phyloP scores from a whole-genome alignment of 2,888 invertebrate genomes.

The Odontocerum albicorne region DNA sequence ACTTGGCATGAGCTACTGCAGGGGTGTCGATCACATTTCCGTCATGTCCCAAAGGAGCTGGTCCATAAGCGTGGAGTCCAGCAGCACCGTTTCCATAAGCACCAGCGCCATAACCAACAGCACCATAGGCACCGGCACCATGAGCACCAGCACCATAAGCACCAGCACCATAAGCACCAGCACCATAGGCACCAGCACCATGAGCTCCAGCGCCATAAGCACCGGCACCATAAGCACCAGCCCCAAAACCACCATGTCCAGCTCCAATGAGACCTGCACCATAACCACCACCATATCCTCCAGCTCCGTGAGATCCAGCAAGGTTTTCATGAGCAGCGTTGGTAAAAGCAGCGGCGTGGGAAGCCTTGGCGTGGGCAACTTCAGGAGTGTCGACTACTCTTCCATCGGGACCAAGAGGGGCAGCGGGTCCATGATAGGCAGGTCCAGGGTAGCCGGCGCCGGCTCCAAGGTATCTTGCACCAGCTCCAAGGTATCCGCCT shows the following conservation, averaged over 20 bases:
- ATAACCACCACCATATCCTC: constrained; percentile 63
- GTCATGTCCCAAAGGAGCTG: constrained; percentile 21
- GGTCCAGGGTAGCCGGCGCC: constrained; percentile 9
- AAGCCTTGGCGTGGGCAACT: constrained; percentile 62
- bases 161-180: too few species aligned
- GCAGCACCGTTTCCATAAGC: constrained; percentile 4
- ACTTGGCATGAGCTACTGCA: constrained; percentile 63
- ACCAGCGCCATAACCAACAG: not conserved
- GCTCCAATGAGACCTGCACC: constrained; percentile 61
- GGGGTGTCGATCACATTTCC: constrained; percentile 45
- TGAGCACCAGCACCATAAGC: constrained; percentile 2
- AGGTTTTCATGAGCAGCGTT: too few species aligned
- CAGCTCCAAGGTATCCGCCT: too few species aligned
- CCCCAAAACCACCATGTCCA: too few species aligned
- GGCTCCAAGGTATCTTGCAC: too few species aligned
- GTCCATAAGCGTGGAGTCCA: constrained; percentile 3
- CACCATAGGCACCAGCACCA: too few species aligned
- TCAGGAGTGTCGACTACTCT: constrained; percentile 64
- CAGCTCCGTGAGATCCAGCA: constrained; percentile 61
- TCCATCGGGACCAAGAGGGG: constrained; percentile 54
- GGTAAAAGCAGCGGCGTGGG: constrained; percentile 42
- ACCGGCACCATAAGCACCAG: too few species aligned
- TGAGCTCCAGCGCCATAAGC: too few species aligned
- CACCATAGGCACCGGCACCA: constrained; percentile 2
- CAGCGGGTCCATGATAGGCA: constrained; percentile 12